Evolutionary conservation across 1,140 invertebrate species (phyloP).

Genomic region (Thereuonema tuberculata): DNA sequence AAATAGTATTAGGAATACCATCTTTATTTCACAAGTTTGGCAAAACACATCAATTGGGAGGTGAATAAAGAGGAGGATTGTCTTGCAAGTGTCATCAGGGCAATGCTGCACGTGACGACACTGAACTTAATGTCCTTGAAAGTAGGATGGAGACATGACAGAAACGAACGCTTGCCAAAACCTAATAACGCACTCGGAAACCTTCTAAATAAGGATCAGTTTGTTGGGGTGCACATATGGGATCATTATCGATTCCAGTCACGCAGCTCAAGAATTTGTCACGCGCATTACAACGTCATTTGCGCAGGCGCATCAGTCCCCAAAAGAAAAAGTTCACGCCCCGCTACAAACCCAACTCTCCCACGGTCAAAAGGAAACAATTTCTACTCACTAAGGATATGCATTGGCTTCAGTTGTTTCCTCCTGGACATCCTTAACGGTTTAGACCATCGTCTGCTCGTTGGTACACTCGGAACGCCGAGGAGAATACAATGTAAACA

Average conservation of each 20-base stretch:
- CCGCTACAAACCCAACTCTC: neutral
- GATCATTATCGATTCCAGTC: slow-evolving; percentile 1
- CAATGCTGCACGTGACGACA: no score
- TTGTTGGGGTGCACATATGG: no score
- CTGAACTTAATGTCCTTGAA: no score
- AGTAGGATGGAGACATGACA: no score
- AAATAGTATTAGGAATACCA: neutral
- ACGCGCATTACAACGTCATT: slow-evolving; percentile 2
- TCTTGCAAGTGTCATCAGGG: no score
- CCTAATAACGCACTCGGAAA: no score
- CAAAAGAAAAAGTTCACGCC: slow-evolving; percentile 3
- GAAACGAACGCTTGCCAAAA: no score
- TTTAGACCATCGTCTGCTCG: neutral
- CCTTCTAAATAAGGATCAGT: no score
- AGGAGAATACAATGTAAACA: neutral
- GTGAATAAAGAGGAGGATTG: neutral
- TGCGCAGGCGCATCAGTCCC: neutral
- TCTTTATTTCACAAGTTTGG: neutral
- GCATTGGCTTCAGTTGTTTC: slow-evolving; percentile 2
- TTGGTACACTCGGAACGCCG: neutral
- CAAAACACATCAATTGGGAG: neutral
- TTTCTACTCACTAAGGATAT: neutral
- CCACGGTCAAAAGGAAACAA: neutral
- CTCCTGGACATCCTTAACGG: neutral
- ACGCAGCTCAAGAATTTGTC: slow-evolving; percentile 1